Percentiles rank a stretch among this genome's conserved stretches.
Conservation (phyloP, 92 coral and sea anemone genomes). For the Epizoanthus ramosus region DNA sequence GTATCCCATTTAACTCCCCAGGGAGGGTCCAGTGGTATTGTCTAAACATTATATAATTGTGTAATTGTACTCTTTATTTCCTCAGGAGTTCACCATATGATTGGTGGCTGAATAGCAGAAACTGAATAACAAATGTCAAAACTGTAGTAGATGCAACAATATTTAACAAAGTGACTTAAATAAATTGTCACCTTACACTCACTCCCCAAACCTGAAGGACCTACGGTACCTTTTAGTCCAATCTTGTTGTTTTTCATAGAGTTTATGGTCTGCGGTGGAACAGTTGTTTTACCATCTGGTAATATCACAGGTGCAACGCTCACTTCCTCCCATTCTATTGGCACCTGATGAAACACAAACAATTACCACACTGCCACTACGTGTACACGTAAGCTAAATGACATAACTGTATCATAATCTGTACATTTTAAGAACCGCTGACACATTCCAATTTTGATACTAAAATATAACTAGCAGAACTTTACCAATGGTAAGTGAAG, state of each 20-base stretch:
- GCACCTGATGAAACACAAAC: constrained; percentile 60
- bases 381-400: not conserved
- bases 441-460: no score
- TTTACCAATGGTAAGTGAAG: no score
- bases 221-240: constrained; percentile 87
- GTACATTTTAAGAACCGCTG: no score
- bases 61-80: no score
- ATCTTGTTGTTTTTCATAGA: constrained; percentile 96
- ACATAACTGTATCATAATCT: not conserved
- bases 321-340: constrained; percentile 95
- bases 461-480: no score
- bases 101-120: no score
- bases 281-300: constrained; percentile 97
- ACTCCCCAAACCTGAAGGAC: no score
- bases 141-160: no score
- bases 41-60: no score
- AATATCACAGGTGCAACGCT: constrained; percentile 87
- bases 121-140: no score
- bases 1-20: not conserved
- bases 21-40: not conserved
- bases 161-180: no score
- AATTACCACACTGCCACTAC: not conserved
- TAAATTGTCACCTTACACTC: no score
- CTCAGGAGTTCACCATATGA: not conserved
- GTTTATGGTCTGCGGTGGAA: constrained; percentile 86